These are phyloP conservation scores for Dasypus novemcinctus DNA, from an alignment of 2,113 vertebrate species.

Conservation along the genomic window DNA sequence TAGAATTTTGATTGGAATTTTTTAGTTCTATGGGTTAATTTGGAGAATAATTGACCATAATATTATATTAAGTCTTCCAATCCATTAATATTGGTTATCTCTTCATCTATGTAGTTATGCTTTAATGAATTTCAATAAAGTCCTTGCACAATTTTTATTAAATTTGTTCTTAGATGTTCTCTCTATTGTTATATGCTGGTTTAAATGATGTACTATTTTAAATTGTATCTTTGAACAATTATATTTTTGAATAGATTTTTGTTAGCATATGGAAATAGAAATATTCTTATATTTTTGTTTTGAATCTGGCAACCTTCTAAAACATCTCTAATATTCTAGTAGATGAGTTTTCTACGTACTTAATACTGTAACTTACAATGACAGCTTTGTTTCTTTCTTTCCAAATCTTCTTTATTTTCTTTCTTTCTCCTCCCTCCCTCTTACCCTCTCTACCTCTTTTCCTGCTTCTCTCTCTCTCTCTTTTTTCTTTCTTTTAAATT, in stretches of 20 bases:
- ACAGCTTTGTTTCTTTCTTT: not conserved
- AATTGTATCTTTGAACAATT: not conserved
- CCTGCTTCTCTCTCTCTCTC: too few species aligned
- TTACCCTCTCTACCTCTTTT: too few species aligned
- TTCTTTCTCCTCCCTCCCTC: not conserved
- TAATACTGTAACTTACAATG: not conserved
- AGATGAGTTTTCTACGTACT: not conserved
- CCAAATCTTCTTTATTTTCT: not conserved
- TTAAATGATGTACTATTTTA: not conserved
- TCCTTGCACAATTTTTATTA: not conserved
- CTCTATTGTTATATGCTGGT: not conserved
- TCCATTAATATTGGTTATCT: not conserved
- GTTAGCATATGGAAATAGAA: not conserved
- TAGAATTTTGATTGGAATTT: constrained; percentile 8
- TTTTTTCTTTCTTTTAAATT: too few species aligned
- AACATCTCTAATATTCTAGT: not conserved
- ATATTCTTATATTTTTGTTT: not conserved
- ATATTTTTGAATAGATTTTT: not conserved
- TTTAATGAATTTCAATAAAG: not conserved
- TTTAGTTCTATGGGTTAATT: not conserved
- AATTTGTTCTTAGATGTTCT: not conserved
- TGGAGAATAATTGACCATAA: not conserved
- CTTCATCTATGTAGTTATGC: not conserved
- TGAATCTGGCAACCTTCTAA: not conserved
- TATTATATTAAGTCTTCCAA: not conserved